phyloP scores from a whole-genome alignment of 2,113 vertebrate genomes.

The Hemicordylus capensis region DNA sequence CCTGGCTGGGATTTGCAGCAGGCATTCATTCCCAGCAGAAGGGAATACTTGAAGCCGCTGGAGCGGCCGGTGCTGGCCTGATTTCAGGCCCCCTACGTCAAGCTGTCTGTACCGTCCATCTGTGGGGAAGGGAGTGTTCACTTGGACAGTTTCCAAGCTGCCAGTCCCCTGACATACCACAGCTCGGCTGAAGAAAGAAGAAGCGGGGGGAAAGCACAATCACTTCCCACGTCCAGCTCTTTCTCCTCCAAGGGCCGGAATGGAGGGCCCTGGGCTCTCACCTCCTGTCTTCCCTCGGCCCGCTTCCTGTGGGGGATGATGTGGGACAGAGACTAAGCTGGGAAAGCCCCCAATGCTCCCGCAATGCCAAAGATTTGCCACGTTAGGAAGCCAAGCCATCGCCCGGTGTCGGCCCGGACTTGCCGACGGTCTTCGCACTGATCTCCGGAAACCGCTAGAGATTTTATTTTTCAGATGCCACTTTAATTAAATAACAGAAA shows the following conservation, averaged over 20 bases:
- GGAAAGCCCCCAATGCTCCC: conserved; percentile 21
- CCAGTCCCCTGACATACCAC: background rate
- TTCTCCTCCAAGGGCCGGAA: conserved; percentile 1
- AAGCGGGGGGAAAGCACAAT: background rate
- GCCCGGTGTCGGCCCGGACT: conserved; percentile 38
- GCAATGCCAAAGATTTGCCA: conserved; percentile 31
- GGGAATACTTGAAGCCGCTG: conserved; percentile 34
- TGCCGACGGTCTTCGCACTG: conserved; percentile 35
- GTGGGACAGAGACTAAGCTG: conserved; percentile 21
- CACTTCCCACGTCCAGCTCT: conserved; percentile 4
- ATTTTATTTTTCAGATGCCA: conserved; percentile 44
- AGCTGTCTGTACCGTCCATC: conserved; percentile 32
- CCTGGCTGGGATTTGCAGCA: conserved; percentile 2
- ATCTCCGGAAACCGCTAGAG: conserved; percentile 34
- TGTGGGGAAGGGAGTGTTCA: background rate
- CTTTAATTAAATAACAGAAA: conserved; percentile 29
- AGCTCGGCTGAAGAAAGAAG: background rate
- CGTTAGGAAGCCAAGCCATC: conserved; percentile 35
- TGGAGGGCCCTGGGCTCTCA: background rate
- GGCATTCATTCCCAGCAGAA: background rate
- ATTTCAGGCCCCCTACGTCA: conserved; percentile 10
- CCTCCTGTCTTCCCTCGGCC: conserved; percentile 10
- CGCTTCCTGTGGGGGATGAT: conserved; percentile 10
- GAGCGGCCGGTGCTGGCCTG: conserved; percentile 28
- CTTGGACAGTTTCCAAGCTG: conserved; percentile 7